Base-by-base conservation (phyloP, 2,888 invertebrate species). In the Nemapogon koenigi region DNA sequence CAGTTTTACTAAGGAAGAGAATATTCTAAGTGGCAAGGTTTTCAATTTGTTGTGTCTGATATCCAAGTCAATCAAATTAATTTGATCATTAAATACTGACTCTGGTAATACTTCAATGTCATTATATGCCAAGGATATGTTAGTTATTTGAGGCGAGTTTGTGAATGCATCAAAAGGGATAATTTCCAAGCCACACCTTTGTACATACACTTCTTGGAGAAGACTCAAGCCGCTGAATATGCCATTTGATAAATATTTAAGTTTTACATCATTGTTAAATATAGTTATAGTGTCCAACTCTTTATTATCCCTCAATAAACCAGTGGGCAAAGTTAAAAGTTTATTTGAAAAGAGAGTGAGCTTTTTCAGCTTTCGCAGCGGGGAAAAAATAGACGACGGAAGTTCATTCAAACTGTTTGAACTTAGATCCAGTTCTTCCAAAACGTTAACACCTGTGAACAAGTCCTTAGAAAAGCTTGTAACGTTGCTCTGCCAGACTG, bases 401-500 rank as follows among this genome's bases (percentile, higher is more conserved):
- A 91, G 64, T 40, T 76, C 71, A 40, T 80, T 79, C 45, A 91
- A 73, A 35, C 80, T 75, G 58, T 90, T 91, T 10, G 80, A 68
- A 48, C 86, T 84, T 38, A 93, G 59, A 64, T 90, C 89, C 42
- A 93, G 70, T 45, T 82, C 81, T 48, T 81, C 72, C 3, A 92
- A 67, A 0, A 83, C 82, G 18, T 76, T 65, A 2, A 87, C 76
- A 32, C 86, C 83, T 18, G 81, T 80, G 52, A 90, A 88, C 42
- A 84, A 76, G 40, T 83, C 76, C 43, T 82, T 72, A 11, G 83
- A 78, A 26, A 90, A 72, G 60, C 83, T 82, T 16, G 71, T 81
- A 39, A 91, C 66, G 47, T 83, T 81, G 55, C 90, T 91, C 49
- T 83, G 81, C 84, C 87, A 87, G 19, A 91, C 58, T 49, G 88